A percentile compares a stretch with the other conserved stretches of the same genome.
phyloP scores from a whole-genome alignment of 1,140 invertebrate genomes.

The Bradynema listronoti region DNA sequence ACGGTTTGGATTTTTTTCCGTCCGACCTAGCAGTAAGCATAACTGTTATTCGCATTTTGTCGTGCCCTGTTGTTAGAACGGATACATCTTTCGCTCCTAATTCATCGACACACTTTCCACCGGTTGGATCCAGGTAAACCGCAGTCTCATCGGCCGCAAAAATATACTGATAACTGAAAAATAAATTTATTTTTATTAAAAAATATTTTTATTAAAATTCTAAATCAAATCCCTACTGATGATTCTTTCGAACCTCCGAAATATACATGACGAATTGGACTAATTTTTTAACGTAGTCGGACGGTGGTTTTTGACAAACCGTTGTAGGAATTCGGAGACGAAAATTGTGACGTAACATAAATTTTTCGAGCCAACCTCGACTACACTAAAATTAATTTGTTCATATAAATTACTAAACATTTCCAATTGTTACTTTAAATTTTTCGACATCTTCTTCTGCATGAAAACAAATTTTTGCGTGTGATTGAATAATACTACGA shows the following conservation, averaged over 20 bases:
- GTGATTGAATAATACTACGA: too few relatives aligned
- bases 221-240: too few relatives aligned
- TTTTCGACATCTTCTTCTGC: too few relatives aligned
- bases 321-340: background rate
- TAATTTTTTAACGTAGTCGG: conserved; percentile 10
- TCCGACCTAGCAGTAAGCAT: conserved; percentile 2
- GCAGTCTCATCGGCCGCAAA: conserved; percentile 9
- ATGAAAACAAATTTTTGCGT: too few relatives aligned
- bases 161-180: conserved; percentile 10
- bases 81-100: conserved; percentile 4
- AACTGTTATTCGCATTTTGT: conserved; percentile 8
- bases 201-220: background rate
- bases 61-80: conserved; percentile 6
- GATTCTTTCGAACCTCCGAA: background rate
- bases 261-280: conserved; percentile 15
- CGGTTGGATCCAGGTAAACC: background rate
- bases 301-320: conserved; percentile 16
- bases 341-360: conserved; percentile 11
- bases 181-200: background rate
- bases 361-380: conserved; percentile 12
- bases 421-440: too few relatives aligned
- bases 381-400: conserved; percentile 12
- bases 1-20: conserved; percentile 1
- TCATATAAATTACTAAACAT: too few relatives aligned
- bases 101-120: conserved; percentile 2